A percentile compares a stretch with the other conserved stretches of the same genome.
These are phyloP conservation scores for Eilema griseolum DNA, from an alignment of 2,888 invertebrate species.

Conservation along the genomic window DNA sequence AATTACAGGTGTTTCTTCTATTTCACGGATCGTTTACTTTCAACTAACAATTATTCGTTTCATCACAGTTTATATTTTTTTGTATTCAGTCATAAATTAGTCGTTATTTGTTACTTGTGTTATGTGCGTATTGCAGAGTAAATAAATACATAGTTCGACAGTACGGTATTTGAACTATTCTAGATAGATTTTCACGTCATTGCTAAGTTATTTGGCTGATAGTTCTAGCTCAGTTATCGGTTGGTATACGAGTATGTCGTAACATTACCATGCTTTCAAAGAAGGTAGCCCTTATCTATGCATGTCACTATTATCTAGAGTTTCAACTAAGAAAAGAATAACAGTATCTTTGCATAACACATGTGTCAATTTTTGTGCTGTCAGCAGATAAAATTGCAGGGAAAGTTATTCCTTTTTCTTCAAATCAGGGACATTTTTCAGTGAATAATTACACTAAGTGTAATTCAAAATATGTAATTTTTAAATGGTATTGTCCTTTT, in stretches of 20 bases:
- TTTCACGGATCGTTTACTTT: conserved; percentile 51
- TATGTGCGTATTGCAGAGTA: background rate
- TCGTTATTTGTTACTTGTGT: conserved; percentile 1
- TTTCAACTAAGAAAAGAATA: background rate
- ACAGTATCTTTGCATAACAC: background rate
- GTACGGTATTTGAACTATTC: background rate
- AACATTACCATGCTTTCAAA: conserved; percentile 17
- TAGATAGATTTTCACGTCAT: conserved; percentile 33
- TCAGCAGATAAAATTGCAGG: background rate
- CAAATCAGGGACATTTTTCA: too few relatives aligned
- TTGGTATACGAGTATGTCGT: background rate
- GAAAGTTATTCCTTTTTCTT: background rate
- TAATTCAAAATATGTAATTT: too few relatives aligned
- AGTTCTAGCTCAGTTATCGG: conserved; percentile 54
- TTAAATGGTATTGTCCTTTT: too few relatives aligned
- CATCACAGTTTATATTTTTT: conserved; percentile 24
- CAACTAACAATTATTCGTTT: conserved; percentile 42
- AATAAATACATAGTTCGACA: background rate
- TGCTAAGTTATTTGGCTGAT: conserved; percentile 44
- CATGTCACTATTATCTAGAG: background rate
- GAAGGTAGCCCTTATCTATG: conserved; percentile 7
- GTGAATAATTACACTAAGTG: too few relatives aligned
- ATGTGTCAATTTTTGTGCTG: background rate
- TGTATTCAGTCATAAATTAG: conserved; percentile 4
- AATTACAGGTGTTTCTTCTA: conserved; percentile 51